Evolutionary conservation across 2,888 invertebrate genomes (phyloP).

Genomic region (Seira musarum): DNA sequence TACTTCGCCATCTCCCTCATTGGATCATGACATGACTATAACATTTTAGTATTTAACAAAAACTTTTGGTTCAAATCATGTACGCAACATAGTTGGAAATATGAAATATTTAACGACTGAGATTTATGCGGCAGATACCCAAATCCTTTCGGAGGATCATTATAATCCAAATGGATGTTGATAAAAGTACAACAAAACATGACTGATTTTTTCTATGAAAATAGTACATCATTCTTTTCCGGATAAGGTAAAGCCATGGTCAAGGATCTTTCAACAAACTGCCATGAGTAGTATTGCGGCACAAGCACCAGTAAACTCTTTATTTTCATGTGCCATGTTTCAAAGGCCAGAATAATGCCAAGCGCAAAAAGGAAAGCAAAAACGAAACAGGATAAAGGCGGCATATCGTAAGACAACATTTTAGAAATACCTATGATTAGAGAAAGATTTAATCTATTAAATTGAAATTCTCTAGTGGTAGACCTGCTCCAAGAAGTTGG

Average conservation of each 20-base stretch:
- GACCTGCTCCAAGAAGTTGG: constrained; percentile 30
- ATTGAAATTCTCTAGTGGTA: too few species aligned
- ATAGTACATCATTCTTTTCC: not conserved
- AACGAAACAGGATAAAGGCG: not conserved
- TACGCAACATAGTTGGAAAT: too few species aligned
- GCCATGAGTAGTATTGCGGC: too few species aligned
- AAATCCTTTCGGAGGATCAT: not conserved
- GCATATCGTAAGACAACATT: not conserved
- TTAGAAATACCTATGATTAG: too few species aligned
- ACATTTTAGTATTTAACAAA: not conserved
- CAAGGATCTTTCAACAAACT: too few species aligned
- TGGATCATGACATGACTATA: not conserved
- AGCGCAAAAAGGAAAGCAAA: not conserved
- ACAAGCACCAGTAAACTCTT: too few species aligned
- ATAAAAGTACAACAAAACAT: not conserved
- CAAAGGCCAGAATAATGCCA: too few species aligned
- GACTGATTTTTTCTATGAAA: not conserved
- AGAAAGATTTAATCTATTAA: too few species aligned
- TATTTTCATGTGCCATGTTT: too few species aligned
- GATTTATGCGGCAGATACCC: not conserved
- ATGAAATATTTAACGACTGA: not conserved
- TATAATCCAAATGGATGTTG: not conserved
- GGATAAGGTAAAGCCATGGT: too few species aligned
- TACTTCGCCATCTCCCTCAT: not conserved
- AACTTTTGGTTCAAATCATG: not conserved